Percentiles rank a stretch among this genome's conserved stretches.
These are phyloP conservation scores for Ypsolopha scabrella DNA, from an alignment of 2,888 invertebrate genomes.

Conservation along the genomic window DNA sequence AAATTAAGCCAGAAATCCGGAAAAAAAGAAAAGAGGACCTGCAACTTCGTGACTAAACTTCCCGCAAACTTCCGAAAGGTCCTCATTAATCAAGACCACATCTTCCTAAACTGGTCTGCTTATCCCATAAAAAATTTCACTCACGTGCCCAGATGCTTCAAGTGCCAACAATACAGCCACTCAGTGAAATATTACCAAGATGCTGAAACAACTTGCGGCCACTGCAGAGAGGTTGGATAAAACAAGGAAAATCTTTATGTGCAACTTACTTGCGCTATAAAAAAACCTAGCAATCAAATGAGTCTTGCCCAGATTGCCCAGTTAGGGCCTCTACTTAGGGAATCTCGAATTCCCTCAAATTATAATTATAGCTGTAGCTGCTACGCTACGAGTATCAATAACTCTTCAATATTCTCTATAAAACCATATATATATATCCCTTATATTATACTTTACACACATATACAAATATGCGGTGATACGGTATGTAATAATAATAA, in stretches of 20 bases:
- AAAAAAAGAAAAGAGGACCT: neutral
- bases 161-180: too few relatives aligned
- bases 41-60: neutral
- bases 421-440: too few relatives aligned
- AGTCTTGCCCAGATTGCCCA: too few relatives aligned
- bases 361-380: too few relatives aligned
- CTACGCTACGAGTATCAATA: too few relatives aligned
- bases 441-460: too few relatives aligned
- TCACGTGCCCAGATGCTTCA: neutral
- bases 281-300: too few relatives aligned
- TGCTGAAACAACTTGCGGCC: neutral
- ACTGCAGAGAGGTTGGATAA: neutral
- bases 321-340: too few relatives aligned
- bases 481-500: too few relatives aligned
- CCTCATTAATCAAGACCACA: neutral
- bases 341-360: too few relatives aligned
- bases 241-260: neutral
- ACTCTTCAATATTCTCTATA: too few relatives aligned
- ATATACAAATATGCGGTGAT: too few relatives aligned
- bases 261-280: neutral
- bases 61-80: neutral
- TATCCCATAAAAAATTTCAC: neutral
- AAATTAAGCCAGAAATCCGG: neutral
- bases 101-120: neutral
- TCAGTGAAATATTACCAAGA: neutral